A percentile compares a stretch with the other conserved stretches of the same genome.
These are phyloP conservation scores for Parasteatoda tepidariorum DNA, from an alignment of 1,140 invertebrate genomes.

Conservation along the genomic window DNA sequence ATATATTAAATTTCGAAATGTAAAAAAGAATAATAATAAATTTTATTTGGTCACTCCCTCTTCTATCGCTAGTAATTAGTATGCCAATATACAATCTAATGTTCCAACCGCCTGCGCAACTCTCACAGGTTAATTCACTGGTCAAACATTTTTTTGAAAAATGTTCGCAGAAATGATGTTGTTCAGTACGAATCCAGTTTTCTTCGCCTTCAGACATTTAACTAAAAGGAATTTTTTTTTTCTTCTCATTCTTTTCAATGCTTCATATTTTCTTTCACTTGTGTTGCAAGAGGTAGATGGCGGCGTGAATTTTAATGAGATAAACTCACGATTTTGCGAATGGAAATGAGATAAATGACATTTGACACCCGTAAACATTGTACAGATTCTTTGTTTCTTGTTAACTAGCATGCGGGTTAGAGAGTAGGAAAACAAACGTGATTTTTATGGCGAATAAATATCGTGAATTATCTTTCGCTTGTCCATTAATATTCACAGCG, in stretches of 20 bases:
- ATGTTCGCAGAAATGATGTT: background rate
- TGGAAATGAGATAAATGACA: too few species aligned
- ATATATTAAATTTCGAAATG: too few species aligned
- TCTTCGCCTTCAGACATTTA: background rate
- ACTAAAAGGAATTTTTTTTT: background rate
- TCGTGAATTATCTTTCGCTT: too few species aligned
- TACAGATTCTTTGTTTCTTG: too few species aligned
- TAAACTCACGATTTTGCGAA: too few species aligned
- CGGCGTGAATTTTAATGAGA: background rate
- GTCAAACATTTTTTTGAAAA: background rate
- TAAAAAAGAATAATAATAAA: too few species aligned
- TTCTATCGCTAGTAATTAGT: background rate
- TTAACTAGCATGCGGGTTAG: too few species aligned
- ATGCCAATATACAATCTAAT: background rate
- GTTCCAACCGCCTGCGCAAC: background rate
- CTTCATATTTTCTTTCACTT: background rate
- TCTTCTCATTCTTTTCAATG: background rate
- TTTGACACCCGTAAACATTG: too few species aligned
- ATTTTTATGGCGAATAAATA: too few species aligned
- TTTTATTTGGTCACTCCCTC: background rate
- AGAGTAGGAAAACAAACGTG: too few species aligned
- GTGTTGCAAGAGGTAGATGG: background rate
- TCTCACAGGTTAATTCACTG: background rate
- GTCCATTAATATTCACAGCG: too few species aligned
- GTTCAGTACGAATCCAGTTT: background rate